Evolutionary conservation across 2,888 invertebrate genomes (phyloP), one percentile per base, ranked within the genome.

Genomic region (Onchidella celtica): DNA sequence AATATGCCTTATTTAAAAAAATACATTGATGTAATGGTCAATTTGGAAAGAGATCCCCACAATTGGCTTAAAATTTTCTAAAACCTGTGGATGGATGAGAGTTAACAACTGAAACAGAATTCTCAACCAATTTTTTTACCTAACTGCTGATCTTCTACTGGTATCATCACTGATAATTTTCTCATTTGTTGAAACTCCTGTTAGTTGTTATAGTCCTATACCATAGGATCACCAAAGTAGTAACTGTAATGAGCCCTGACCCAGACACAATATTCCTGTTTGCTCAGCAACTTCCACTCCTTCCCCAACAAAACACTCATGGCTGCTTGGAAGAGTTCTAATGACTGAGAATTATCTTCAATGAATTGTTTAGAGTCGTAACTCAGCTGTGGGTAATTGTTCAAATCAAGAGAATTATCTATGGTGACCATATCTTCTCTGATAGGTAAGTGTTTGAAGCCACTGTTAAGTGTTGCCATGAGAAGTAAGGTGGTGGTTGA

Each of bases 241-340:
- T 9, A n/a, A 6, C 11, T 27, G n/a, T 61, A 61, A 6, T n/a
- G 61, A 6, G 4, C 61, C n/a, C 61, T 61, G 14, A 61, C n/a
- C 61, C 61, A 61, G n/a, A 14, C 61, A 27, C 61, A 61, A 61
- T 61, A 61, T n/a, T 61, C 61, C 27, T 61, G 61, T 27, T n/a
- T 24, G 21, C n/a, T n/a, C 6, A 61, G 6, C 61, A 61, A 61
- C 21, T n/a, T 21, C 61, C 61, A 61, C 4, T 21, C n/a, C 27
- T n/a, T 9, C 6, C 61, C 21, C 21, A 27, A 24, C 6, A 61
- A n/a, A 14, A n/a, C 6, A 14, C 14, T 61, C 61, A 61, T 61
- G 21, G 61, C 61, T 24, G 61, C n/a, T 61, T 61, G 14, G n/a
- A 61, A 61, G 4, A 6, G 21, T 61, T 61, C 61, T 61, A 24